Evolutionary conservation across 2,113 vertebrate genomes (phyloP), one percentile per base, ranked within the genome.

Genomic region (Pitta sordida): DNA sequence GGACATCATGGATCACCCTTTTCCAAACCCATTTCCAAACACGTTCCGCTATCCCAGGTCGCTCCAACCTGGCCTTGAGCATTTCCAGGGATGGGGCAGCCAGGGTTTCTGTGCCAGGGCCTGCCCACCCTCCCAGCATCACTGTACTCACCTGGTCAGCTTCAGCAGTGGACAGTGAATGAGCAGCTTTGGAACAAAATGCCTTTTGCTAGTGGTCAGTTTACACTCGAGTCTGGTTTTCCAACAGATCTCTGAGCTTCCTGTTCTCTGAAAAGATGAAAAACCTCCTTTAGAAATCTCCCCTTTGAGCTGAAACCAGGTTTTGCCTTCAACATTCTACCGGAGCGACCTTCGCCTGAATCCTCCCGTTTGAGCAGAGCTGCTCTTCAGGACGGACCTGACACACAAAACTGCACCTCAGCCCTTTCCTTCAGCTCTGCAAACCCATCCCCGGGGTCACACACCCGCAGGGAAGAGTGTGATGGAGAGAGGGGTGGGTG

Each of bases 101-200:
- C 65, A 11, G 3, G 2, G 19, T 27, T 84, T 16, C 20, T 11
- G 6, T 62, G 34, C 39, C 51, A 77, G 56, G 9, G 2, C 27
- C 15, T 51, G 1, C 0, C 19, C 41, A 24, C 3, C 43, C 34
- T 29, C 43, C 15, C 4, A 18, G 20, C 44, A 39, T 23, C 0
- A 0, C 43, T 37, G 27, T 49, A 68, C 86, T 63, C 69, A 68
- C 44, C 83, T 16, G 78, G 32, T 49, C 91, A 88, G 49, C 41
- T 60, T 44, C 16, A 69, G 52, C 32, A 43, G 46, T 0, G 0
- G 51, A 14, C 59, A 43, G 10, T 26, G 83, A 91, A 70, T 56
- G 36, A 27, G 49, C 21, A 43, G 14, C 41, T 84, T 78, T 29
- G 76, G 88, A 68, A 86, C 84, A 81, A 73, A 91, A 69, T 64